These are phyloP conservation scores for Nomada ferruginata DNA, from an alignment of 2,888 invertebrate genomes.

Conservation along the genomic window DNA sequence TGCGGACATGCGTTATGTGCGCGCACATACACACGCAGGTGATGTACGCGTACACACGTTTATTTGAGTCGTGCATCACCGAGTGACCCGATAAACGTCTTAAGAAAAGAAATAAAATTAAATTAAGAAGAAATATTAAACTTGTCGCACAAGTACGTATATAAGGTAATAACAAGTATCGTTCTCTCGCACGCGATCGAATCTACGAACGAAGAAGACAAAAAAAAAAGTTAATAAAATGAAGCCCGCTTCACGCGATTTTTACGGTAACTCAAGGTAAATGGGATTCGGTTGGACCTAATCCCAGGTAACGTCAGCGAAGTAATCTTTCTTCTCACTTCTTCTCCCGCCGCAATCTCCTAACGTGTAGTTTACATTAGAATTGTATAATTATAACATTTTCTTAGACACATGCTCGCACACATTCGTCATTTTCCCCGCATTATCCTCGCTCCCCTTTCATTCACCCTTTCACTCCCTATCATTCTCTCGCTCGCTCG, in stretches of 20 bases:
- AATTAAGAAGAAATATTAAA: constrained; percentile 25
- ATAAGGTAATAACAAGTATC: constrained; percentile 59
- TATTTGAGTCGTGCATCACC: constrained; percentile 60
- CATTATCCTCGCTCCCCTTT: constrained; percentile 13
- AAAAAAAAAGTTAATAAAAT: constrained; percentile 41
- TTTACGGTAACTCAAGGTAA: constrained; percentile 66
- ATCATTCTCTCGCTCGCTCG: constrained; percentile 28
- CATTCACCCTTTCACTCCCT: constrained; percentile 9
- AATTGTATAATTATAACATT: constrained; percentile 38
- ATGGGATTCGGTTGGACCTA: constrained; percentile 50
- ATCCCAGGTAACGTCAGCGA: constrained; percentile 61
- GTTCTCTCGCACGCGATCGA: constrained; percentile 55
- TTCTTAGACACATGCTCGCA: constrained; percentile 42
- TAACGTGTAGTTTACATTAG: constrained; percentile 32
- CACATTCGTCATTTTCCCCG: neutral
- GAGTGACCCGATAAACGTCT: constrained; percentile 63
- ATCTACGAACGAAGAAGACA: constrained; percentile 49
- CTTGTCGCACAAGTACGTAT: constrained; percentile 55
- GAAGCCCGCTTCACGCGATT: constrained; percentile 72
- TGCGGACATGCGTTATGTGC: constrained; percentile 19
- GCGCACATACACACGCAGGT: constrained; percentile 27
- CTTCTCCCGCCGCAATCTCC: constrained; percentile 25
- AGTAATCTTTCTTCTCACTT: constrained; percentile 38
- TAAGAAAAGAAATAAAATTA: constrained; percentile 21
- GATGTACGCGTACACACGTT: constrained; percentile 43